Conservation (phyloP, 1,140 invertebrate genomes). For the Maconellicoccus hirsutus region DNA sequence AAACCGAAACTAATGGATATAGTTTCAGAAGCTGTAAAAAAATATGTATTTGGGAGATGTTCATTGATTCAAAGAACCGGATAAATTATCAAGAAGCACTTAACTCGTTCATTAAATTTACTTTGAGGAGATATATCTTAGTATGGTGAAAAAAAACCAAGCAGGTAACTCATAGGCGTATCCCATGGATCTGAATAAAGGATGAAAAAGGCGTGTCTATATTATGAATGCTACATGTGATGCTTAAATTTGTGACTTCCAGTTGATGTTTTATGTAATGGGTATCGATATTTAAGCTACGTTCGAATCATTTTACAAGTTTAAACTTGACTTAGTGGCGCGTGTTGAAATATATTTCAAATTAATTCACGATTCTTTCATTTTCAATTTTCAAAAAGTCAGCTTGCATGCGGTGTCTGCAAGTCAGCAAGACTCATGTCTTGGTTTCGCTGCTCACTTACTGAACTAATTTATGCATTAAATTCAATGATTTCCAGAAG, state of each 20-base stretch:
- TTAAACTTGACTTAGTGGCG: too few species aligned
- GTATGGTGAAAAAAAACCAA: neutral
- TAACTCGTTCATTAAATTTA: constrained; percentile 16
- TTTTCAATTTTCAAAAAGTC: too few species aligned
- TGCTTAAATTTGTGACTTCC: neutral
- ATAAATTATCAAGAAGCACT: constrained; percentile 21
- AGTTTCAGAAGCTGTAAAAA: constrained; percentile 10
- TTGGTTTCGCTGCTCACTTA: too few species aligned
- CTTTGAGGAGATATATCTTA: neutral
- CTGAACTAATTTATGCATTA: too few species aligned
- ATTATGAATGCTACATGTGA: neutral
- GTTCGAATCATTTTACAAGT: too few species aligned
- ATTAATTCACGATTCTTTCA: too few species aligned
- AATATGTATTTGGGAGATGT: neutral
- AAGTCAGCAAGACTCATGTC: too few species aligned
- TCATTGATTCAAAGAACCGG: constrained; percentile 19
- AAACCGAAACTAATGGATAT: constrained; percentile 19
- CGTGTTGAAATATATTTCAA: too few species aligned
- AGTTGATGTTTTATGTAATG: too few species aligned
- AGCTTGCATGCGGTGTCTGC: too few species aligned
- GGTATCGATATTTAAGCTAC: too few species aligned
- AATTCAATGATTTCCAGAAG: too few species aligned
- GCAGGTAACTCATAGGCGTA: constrained; percentile 2
- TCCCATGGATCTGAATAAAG: neutral
- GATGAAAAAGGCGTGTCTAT: constrained; percentile 18